These are phyloP conservation scores for Busseola fusca DNA, from an alignment of 2,888 invertebrate genomes.

Conservation along the genomic window DNA sequence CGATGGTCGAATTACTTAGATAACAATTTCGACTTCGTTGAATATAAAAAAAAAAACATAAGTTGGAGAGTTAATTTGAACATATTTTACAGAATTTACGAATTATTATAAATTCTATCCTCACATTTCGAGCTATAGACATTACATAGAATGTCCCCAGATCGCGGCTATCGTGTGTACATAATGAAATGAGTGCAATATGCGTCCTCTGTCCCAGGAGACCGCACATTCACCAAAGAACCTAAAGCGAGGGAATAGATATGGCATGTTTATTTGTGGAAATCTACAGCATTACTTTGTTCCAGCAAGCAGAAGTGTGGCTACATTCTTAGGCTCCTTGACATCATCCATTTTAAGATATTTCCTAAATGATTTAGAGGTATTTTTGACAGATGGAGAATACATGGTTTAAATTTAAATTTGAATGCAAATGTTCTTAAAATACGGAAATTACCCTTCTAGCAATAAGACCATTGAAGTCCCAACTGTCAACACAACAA, in stretches of 20 bases:
- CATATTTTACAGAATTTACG: background rate
- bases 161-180: slow-evolving; percentile 82
- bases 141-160: slow-evolving; percentile 71
- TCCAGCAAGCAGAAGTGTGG: background rate
- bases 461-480: background rate
- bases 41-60: background rate
- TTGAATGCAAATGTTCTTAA: background rate
- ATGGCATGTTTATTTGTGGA: slow-evolving; percentile 23
- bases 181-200: slow-evolving; percentile 89
- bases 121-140: slow-evolving; percentile 60
- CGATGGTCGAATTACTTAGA: too few species aligned
- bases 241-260: slow-evolving; percentile 28
- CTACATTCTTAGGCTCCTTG: background rate
- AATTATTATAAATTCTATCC: slow-evolving; percentile 23
- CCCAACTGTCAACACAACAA: background rate
- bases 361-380: background rate
- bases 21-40: too few species aligned
- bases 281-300: background rate
- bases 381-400: background rate
- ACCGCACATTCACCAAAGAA: slow-evolving; percentile 49
- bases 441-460: background rate
- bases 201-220: slow-evolving; percentile 78
- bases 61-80: background rate
- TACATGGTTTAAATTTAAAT: too few species aligned
- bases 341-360: background rate